Evolutionary conservation across 1,140 invertebrate species (phyloP).

Genomic region (Nilaparvata lugens): DNA sequence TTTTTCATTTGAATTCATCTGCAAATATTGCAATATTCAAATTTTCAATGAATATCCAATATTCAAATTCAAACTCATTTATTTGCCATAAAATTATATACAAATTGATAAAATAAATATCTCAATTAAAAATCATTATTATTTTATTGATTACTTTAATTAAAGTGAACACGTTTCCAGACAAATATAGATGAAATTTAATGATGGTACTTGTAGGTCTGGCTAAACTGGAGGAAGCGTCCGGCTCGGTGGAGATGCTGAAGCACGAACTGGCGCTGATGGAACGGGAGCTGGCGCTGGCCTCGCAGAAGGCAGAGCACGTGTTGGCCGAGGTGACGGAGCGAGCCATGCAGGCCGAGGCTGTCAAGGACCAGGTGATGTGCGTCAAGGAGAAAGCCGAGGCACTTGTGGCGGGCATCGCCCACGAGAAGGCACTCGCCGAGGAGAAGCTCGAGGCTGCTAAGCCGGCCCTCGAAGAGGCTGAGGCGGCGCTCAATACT

Average conservation of each 20-base stretch:
- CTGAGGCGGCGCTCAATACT: constrained; percentile 89
- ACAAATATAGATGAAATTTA: too few relatives aligned
- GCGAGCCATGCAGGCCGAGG: constrained; percentile 87
- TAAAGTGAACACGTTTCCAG: too few relatives aligned
- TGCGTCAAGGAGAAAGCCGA: constrained; percentile 94
- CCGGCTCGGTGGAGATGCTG: constrained; percentile 78
- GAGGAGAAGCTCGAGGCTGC: constrained; percentile 86
- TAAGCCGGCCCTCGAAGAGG: constrained; percentile 85
- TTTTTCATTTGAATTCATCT: too few relatives aligned
- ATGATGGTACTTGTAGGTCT: constrained; percentile 29
- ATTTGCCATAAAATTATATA: too few relatives aligned
- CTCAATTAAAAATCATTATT: too few relatives aligned
- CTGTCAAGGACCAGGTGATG: constrained; percentile 76
- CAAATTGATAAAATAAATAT: too few relatives aligned
- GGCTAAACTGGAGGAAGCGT: constrained; percentile 90
- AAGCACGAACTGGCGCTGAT: constrained; percentile 88
- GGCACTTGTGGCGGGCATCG: constrained; percentile 79
- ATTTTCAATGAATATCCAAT: too few relatives aligned
- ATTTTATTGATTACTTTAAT: too few relatives aligned
- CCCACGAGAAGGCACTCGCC: constrained; percentile 81
- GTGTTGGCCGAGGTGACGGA: constrained; percentile 79
- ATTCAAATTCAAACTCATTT: too few relatives aligned
- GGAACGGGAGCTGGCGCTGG: constrained; percentile 84
- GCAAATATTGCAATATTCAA: too few relatives aligned
- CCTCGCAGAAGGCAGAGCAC: constrained; percentile 79